Conservation (phyloP, 1,140 invertebrate species). For the Saccostrea echinata region DNA sequence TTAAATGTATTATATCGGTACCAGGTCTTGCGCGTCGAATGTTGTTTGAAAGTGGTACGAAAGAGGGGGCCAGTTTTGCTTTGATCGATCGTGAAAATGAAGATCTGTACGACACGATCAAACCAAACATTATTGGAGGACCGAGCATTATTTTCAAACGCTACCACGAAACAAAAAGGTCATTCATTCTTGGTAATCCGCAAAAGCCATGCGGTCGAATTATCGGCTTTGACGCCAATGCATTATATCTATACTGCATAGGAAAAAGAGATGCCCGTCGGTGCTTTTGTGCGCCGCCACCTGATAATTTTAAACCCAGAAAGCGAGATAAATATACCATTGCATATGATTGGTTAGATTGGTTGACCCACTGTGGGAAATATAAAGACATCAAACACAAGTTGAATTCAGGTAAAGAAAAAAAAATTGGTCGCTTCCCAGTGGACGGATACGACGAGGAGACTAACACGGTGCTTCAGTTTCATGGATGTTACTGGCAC, state of each 20-base stretch:
- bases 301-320: constrained; percentile 44
- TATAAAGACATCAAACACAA: constrained; percentile 46
- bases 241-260: constrained; percentile 49
- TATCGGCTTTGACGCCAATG: constrained; percentile 52
- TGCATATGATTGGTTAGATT: constrained; percentile 47
- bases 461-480: constrained; percentile 21
- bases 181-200: constrained; percentile 43
- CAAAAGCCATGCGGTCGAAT: constrained; percentile 44
- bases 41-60: constrained; percentile 54
- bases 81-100: constrained; percentile 51
- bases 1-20: constrained; percentile 57
- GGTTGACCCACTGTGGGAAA: background rate
- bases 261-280: constrained; percentile 57
- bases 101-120: constrained; percentile 59
- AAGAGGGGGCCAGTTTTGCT: constrained; percentile 44
- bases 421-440: constrained; percentile 37
- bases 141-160: constrained; percentile 59
- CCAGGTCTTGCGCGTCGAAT: constrained; percentile 58
- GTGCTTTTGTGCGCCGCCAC: constrained; percentile 50
- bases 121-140: constrained; percentile 53
- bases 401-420: constrained; percentile 44
- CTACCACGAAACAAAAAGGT: constrained; percentile 55
- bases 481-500: constrained; percentile 48
- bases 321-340: constrained; percentile 40
- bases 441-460: background rate